Evolutionary conservation across 2,113 vertebrate genomes (phyloP).

Genomic region (Mus pahari): DNA sequence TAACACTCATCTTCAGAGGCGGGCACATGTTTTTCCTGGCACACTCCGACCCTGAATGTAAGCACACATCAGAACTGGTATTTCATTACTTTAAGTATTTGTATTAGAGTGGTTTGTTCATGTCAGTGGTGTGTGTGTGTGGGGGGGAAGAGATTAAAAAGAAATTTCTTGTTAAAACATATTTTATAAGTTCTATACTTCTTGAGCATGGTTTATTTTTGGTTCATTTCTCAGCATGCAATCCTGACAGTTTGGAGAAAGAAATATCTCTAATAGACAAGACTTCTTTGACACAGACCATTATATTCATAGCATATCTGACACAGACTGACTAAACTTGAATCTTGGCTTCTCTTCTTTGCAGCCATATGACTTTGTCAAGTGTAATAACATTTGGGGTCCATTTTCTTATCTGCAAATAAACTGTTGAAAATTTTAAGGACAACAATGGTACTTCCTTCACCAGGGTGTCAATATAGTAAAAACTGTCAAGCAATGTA

Average conservation of each 20-base stretch:
- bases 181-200: slow-evolving; percentile 69
- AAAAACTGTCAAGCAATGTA: not conserved
- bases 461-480: not conserved
- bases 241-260: slow-evolving; percentile 68
- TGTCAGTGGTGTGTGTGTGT: slow-evolving; percentile 46
- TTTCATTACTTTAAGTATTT: slow-evolving; percentile 75
- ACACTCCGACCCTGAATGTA: slow-evolving; percentile 32
- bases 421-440: not conserved
- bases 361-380: not conserved
- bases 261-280: slow-evolving; percentile 67
- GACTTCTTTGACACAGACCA: slow-evolving; percentile 52
- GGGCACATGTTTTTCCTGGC: slow-evolving; percentile 72
- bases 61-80: slow-evolving; percentile 49
- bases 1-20: not conserved
- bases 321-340: not conserved
- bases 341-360: slow-evolving; percentile 1
- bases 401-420: slow-evolving; percentile 15
- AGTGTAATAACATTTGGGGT: not conserved
- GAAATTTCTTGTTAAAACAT: slow-evolving; percentile 68
- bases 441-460: not conserved
- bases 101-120: slow-evolving; percentile 55
- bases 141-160: slow-evolving; percentile 68
- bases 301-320: not conserved
- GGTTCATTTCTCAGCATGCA: slow-evolving; percentile 59
- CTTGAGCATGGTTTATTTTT: slow-evolving; percentile 72